Percentiles rank a stretch among this genome's conserved stretches.
Evolutionary conservation across 2,113 vertebrate species (phyloP).

Genomic region (Spheniscus mendiculus): DNA sequence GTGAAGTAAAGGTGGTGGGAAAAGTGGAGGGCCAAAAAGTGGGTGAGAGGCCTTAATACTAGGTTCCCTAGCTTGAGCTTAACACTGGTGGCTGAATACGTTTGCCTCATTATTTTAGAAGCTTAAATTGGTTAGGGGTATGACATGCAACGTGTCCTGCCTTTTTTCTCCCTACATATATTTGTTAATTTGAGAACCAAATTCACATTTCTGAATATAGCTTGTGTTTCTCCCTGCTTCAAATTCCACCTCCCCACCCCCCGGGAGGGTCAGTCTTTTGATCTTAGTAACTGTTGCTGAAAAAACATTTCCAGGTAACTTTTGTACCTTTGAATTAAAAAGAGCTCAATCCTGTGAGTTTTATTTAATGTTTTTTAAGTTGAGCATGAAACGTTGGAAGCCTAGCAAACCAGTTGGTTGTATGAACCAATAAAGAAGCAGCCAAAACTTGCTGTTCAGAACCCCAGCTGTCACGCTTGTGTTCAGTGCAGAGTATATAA

Average conservation of each 20-base stretch:
- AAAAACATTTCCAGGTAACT: neutral
- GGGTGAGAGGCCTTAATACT: neutral
- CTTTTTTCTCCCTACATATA: accelerated
- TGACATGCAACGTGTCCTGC: neutral
- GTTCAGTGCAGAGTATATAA: neutral
- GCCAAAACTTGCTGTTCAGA: neutral
- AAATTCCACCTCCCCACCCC: neutral
- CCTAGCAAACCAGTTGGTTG: neutral
- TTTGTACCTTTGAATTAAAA: neutral
- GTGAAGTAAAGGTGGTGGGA: neutral
- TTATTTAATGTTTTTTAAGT: neutral
- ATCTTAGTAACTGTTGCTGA: neutral
- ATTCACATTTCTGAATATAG: neutral
- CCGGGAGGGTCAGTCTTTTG: neutral
- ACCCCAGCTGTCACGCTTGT: neutral
- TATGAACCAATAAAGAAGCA: neutral
- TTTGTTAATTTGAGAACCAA: neutral
- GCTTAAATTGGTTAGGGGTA: neutral
- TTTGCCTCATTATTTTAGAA: neutral
- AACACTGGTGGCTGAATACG: neutral
- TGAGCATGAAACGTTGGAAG: neutral
- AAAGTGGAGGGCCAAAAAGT: neutral
- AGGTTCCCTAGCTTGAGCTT: neutral
- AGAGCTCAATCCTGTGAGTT: neutral
- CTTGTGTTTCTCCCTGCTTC: neutral